A percentile compares a stretch with the other conserved stretches of the same genome.
These are phyloP conservation scores for Macropus fuliginosus DNA, from an alignment of 2,797 vertebrate species.

Conservation along the genomic window DNA sequence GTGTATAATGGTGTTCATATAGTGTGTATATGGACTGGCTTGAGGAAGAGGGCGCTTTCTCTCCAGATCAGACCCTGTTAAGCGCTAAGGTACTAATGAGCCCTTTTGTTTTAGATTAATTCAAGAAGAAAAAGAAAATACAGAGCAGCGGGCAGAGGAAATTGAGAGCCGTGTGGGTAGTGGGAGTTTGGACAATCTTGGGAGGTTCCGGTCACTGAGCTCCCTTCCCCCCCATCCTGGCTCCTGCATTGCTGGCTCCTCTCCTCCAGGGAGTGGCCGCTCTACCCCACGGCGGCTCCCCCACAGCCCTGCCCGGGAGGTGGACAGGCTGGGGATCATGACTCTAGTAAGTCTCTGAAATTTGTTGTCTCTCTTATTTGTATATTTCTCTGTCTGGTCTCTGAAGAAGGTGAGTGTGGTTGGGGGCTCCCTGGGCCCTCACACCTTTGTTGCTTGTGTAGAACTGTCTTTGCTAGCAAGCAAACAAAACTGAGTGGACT, in stretches of 20 bases:
- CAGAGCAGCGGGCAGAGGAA: conserved; percentile 95
- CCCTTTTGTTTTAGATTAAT: conserved; percentile 89
- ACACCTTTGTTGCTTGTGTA: neutral
- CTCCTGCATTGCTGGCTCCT: conserved; percentile 88
- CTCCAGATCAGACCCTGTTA: too few species aligned
- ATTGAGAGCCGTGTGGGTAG: conserved; percentile 95
- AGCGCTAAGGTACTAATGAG: accelerated
- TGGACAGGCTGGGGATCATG: conserved; percentile 96
- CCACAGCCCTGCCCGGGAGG: conserved; percentile 93
- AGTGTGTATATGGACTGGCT: too few species aligned
- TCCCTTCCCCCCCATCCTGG: conserved; percentile 89
- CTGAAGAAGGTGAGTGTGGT: neutral
- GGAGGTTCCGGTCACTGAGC: conserved; percentile 91
- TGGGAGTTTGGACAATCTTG: conserved; percentile 88
- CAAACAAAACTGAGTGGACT: neutral
- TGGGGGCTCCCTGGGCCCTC: neutral
- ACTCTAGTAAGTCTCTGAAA: conserved; percentile 89
- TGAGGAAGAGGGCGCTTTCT: too few species aligned
- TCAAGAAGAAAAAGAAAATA: conserved; percentile 98
- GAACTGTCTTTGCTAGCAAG: neutral
- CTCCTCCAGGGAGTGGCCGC: conserved; percentile 93
- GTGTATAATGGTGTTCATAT: too few species aligned
- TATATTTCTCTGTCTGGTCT: neutral
- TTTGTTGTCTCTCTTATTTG: accelerated
- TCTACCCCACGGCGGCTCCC: conserved; percentile 93